Base-by-base conservation (phyloP, 1,140 invertebrate species). In the Drosophila oshimai region DNA sequence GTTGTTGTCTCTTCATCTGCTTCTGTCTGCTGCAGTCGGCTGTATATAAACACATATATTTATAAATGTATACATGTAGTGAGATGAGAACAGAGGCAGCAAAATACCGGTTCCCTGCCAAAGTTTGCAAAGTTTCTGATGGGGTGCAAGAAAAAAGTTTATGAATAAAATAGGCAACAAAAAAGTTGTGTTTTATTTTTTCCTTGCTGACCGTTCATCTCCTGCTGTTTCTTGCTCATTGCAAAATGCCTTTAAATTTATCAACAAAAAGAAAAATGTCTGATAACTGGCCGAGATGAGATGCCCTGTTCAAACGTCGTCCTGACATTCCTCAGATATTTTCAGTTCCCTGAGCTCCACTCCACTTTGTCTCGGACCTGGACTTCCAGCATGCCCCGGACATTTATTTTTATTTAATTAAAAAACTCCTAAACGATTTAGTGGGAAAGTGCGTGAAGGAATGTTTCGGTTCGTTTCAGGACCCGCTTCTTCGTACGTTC, bases 81-180 rank as follows among this genome's bases (percentile, higher is more conserved):
- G 6, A 10, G 7, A 15, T 20, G 22, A 15, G 9, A 7, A n/a
- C 12, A 9, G 20, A 31, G 42, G n/a, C 42, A 18, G 44, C 24
- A n/a, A 29, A 67, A 83, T 84, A 79, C 74, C 74, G 80, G 80
- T 83, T 83, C 62, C 36, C 34, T 46, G 46, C 31, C 33, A 51
- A 68, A 68, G 46, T 64, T 65, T 64, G 24, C 58, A 65, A 64
- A 65, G 42, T 20, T 62, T 20, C 44, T 39, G 54, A 64, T 36
- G 64, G 61, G 61, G 46, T 67, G 46, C 55, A 20, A 36, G n/a
- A 46, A 76, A 70, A 74, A 69, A 74, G 29, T 46, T 78, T 64
- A 44, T 36, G 65, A 73, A 64, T 67, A 61, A 22, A 64, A 47
- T 46, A 36, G 22, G 54, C n/a, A 42, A 45, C 24, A 24, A 61